Evolutionary conservation across 2,797 vertebrate genomes (phyloP).

Genomic region (Chrysocyon brachyurus): DNA sequence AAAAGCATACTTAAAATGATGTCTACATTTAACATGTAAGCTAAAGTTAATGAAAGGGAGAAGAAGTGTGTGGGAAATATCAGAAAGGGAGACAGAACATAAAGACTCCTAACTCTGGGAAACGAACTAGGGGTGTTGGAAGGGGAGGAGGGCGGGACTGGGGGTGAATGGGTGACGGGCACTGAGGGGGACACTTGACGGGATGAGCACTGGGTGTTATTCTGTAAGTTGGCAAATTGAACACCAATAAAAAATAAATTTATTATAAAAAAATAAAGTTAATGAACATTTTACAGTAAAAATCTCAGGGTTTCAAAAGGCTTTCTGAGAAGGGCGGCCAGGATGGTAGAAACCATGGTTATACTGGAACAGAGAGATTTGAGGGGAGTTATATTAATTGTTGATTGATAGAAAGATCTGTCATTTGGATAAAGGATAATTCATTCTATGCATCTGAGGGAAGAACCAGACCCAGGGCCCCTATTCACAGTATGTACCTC

Average conservation of each 20-base stretch:
- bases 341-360: neutral
- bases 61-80: too few relatives aligned
- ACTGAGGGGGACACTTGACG: too few relatives aligned
- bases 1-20: neutral
- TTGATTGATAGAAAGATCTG: neutral
- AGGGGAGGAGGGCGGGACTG: too few relatives aligned
- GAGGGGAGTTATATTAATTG: neutral
- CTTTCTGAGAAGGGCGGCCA: neutral
- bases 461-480: neutral
- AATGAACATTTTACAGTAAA: neutral
- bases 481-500: neutral
- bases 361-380: neutral
- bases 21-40: neutral
- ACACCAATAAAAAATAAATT: too few relatives aligned
- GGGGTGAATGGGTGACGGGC: too few relatives aligned
- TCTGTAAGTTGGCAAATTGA: too few relatives aligned
- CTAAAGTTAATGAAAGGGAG: neutral
- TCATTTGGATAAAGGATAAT: neutral
- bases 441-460: neutral
- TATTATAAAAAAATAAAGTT: neutral
- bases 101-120: too few relatives aligned
- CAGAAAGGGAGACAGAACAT: too few relatives aligned
- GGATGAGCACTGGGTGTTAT: too few relatives aligned
- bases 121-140: too few relatives aligned
- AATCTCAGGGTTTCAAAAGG: slow-evolving; percentile 24